These are phyloP conservation scores for Metellina segmentata DNA, from an alignment of 2,888 invertebrate genomes.

Conservation along the genomic window DNA sequence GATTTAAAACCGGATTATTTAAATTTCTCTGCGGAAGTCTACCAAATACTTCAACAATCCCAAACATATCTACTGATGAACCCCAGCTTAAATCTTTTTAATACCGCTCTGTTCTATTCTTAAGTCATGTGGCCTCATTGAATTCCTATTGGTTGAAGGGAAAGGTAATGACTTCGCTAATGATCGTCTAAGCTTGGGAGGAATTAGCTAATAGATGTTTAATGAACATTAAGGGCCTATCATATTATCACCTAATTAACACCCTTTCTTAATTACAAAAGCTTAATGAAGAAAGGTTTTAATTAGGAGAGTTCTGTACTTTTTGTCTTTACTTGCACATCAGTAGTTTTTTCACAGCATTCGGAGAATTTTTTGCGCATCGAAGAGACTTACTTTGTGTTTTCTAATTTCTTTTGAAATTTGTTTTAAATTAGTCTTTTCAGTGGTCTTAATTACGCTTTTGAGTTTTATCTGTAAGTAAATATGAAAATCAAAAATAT, in stretches of 20 bases:
- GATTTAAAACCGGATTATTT: not conserved
- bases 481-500: conserved; percentile 26
- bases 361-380: not conserved
- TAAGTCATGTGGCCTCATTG: not conserved
- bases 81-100: not conserved
- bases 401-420: conserved; percentile 1
- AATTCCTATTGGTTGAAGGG: not conserved
- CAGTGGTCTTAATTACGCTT: conserved; percentile 50
- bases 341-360: not conserved
- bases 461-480: conserved; percentile 48
- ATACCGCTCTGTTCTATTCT: not conserved
- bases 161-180: conserved; percentile 41
- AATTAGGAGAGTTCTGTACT: conserved; percentile 51
- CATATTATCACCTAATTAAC: conserved; percentile 74
- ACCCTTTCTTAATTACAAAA: conserved; percentile 67
- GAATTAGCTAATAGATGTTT: conserved; percentile 69
- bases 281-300: conserved; percentile 73
- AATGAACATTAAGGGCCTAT: conserved; percentile 68
- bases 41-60: not conserved
- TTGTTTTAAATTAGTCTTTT: conserved; percentile 49
- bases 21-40: not conserved
- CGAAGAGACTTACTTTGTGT: not conserved
- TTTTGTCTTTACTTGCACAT: not conserved
- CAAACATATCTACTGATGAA: not conserved
- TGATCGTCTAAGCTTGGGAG: conserved; percentile 46